These are phyloP conservation scores for Arenaria interpres DNA, from an alignment of 2,113 vertebrate species.

Conservation along the genomic window DNA sequence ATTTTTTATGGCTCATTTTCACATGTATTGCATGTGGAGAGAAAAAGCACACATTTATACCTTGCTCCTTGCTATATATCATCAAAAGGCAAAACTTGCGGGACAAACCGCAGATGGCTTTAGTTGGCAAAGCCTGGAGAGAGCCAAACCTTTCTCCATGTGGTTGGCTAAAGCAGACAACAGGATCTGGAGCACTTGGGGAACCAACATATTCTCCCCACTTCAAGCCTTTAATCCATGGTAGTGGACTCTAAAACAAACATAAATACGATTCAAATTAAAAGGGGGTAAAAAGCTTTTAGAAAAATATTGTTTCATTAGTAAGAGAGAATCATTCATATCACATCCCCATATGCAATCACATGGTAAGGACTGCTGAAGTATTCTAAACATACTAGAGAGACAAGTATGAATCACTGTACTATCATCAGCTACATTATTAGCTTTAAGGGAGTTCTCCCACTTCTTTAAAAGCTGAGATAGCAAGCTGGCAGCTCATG, in stretches of 20 bases:
- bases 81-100: constrained; percentile 97
- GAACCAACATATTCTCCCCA: constrained; percentile 98
- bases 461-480: not conserved
- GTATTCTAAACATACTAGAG: not conserved
- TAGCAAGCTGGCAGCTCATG: not conserved
- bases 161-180: constrained; percentile 96
- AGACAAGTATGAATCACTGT: not conserved
- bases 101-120: constrained; percentile 93
- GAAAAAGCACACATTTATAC: constrained; percentile 70
- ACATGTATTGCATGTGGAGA: not conserved
- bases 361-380: not conserved
- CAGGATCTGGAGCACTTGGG: constrained; percentile 92
- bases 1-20: not conserved
- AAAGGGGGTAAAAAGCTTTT: not conserved
- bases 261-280: not conserved
- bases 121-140: constrained; percentile 92
- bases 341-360: not conserved
- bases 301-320: not conserved
- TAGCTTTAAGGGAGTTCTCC: not conserved
- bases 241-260: constrained; percentile 87
- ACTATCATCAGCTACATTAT: not conserved
- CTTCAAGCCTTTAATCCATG: constrained; percentile 96
- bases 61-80: constrained; percentile 99
- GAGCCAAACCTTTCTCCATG: constrained; percentile 93
- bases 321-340: not conserved